phyloP scores from a whole-genome alignment of 1,140 invertebrate species.

The Harpegnathos saltator region DNA sequence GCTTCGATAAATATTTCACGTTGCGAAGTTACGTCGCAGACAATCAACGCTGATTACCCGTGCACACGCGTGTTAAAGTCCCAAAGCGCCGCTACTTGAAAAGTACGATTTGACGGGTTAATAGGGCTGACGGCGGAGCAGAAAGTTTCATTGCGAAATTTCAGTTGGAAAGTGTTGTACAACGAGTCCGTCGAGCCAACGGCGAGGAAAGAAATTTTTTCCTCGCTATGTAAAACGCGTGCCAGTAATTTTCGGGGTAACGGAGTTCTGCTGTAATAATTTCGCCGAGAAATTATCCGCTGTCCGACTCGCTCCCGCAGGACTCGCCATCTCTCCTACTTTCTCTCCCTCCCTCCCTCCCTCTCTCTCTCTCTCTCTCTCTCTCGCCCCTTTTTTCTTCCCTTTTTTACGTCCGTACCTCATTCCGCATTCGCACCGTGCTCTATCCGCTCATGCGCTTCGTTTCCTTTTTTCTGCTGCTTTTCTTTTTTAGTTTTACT shows the following conservation, averaged over 20 bases:
- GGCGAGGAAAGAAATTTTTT: slow-evolving; percentile 8
- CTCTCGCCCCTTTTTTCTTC: background rate
- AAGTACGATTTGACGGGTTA: slow-evolving; percentile 27
- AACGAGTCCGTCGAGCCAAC: slow-evolving; percentile 24
- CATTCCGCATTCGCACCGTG: slow-evolving; percentile 51
- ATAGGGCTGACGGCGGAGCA: slow-evolving; percentile 3
- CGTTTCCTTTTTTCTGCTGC: background rate
- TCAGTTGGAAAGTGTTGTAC: slow-evolving; percentile 38
- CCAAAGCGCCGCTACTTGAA: background rate
- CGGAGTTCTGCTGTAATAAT: slow-evolving; percentile 53
- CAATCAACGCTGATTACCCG: too few species aligned
- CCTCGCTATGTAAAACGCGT: slow-evolving; percentile 46
- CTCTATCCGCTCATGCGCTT: slow-evolving; percentile 20
- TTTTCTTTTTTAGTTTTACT: slow-evolving; percentile 29
- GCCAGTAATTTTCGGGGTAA: slow-evolving; percentile 55
- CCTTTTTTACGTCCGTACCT: slow-evolving; percentile 38
- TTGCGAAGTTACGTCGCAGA: background rate
- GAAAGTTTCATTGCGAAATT: slow-evolving; percentile 45
- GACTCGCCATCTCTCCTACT: slow-evolving; percentile 2
- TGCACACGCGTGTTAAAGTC: background rate
- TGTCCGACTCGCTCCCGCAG: slow-evolving; percentile 43
- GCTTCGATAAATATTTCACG: background rate
- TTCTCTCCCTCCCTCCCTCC: background rate
- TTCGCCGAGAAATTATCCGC: slow-evolving; percentile 66
- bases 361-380: background rate